A percentile compares a stretch with the other conserved stretches of the same genome.
Conservation (phyloP, 1,140 invertebrate species). For the Caenorhabditis brenneri region DNA sequence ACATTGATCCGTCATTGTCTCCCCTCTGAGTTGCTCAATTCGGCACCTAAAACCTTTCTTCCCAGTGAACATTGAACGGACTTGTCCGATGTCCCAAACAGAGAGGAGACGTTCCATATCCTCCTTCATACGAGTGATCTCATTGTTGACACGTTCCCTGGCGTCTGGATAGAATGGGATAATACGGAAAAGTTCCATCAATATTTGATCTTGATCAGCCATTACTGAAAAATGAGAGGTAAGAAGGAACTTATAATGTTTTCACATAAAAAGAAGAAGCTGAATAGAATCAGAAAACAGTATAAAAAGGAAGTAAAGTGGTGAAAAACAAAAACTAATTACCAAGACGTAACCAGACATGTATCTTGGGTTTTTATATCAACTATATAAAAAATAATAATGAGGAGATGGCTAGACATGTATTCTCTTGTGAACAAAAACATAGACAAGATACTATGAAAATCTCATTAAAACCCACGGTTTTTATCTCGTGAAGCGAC, state of each 20-base stretch:
- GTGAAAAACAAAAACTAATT: neutral
- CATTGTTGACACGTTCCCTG: neutral
- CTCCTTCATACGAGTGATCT: slow-evolving; percentile 2
- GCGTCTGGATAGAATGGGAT: neutral
- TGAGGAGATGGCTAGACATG: neutral
- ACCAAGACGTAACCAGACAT: neutral
- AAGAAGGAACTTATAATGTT: too few relatives aligned
- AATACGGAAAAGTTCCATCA: neutral
- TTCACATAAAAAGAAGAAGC: neutral
- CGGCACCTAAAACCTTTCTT: neutral
- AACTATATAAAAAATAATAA: neutral
- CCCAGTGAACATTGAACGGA: neutral
- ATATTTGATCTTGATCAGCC: neutral
- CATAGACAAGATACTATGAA: neutral
- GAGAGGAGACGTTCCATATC: neutral
- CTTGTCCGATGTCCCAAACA: neutral
- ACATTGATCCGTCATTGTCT: neutral
- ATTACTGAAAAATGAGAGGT: neutral
- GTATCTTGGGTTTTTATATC: neutral
- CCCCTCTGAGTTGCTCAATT: neutral
- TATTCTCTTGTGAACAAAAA: neutral
- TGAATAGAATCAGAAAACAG: neutral
- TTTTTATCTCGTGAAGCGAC: neutral
- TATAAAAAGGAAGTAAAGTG: neutral
- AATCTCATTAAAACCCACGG: neutral